phyloP scores from a whole-genome alignment of 2,888 invertebrate genomes.

The Mythimna loreyi region DNA sequence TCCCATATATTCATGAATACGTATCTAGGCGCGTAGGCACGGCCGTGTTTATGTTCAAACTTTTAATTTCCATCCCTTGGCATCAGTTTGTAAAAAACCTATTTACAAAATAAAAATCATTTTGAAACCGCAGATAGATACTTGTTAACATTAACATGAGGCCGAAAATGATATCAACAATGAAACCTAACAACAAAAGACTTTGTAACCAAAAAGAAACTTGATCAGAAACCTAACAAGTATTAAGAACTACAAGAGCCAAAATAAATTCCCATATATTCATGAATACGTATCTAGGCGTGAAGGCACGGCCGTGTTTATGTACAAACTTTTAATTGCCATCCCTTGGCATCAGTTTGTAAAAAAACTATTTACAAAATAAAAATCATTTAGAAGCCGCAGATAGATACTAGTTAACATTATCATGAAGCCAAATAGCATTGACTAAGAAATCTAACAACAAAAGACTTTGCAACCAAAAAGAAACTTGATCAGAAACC shows the following conservation, averaged over 20 bases:
- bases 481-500: neutral
- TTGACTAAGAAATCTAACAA: neutral
- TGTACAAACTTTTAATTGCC: constrained; percentile 50
- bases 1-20: constrained; percentile 22
- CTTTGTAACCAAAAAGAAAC: neutral
- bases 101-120: too few species aligned
- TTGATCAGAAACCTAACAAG: neutral
- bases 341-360: constrained; percentile 43
- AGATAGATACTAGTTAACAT: too few species aligned
- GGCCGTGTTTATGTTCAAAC: constrained; percentile 34
- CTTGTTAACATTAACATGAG: too few species aligned
- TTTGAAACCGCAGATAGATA: too few species aligned
- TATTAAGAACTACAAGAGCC: neutral
- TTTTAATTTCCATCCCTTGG: constrained; percentile 47
- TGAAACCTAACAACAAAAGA: too few species aligned
- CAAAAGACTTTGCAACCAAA: neutral
- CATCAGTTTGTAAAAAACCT: constrained; percentile 53
- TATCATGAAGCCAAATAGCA: neutral
- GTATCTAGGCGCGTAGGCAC: constrained; percentile 14
- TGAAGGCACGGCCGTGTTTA: constrained; percentile 21
- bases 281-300: constrained; percentile 21
- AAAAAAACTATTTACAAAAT: too few species aligned
- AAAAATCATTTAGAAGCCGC: too few species aligned
- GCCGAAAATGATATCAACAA: too few species aligned
- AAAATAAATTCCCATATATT: constrained; percentile 28